phyloP scores from a whole-genome alignment of 2,888 invertebrate species.

The Pyrrhosoma nymphula region DNA sequence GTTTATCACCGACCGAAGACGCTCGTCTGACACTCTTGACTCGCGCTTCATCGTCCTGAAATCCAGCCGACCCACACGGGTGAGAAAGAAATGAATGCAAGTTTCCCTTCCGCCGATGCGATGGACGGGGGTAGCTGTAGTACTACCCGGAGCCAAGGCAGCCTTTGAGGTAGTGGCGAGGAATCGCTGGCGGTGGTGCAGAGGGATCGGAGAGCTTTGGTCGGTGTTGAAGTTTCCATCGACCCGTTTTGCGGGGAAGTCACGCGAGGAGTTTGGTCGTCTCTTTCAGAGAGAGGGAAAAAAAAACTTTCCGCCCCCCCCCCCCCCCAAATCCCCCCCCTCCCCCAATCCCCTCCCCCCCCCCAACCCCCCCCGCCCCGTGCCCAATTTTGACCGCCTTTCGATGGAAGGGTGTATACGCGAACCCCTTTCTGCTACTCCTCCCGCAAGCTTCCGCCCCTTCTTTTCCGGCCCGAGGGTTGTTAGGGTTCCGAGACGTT shows the following conservation, averaged over 20 bases:
- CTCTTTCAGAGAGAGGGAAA: constrained; percentile 13
- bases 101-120: too few species aligned
- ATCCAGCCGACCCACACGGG: too few species aligned
- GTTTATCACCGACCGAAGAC: too few species aligned
- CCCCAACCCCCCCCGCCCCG: background rate
- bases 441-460: background rate
- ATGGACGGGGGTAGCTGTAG: too few species aligned
- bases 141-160: background rate
- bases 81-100: background rate
- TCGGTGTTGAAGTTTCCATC: constrained; percentile 64
- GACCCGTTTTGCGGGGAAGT: constrained; percentile 60
- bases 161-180: background rate
- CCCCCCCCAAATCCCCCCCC: too few species aligned
- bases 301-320: too few species aligned
- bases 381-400: constrained; percentile 18
- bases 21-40: too few species aligned
- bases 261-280: constrained; percentile 43
- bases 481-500: constrained; percentile 35
- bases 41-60: too few species aligned
- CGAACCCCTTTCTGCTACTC: background rate
- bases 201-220: background rate
- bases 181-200: background rate
- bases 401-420: background rate
- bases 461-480: background rate
- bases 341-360: too few species aligned